A percentile compares a stretch with the other conserved stretches of the same genome.
These are phyloP conservation scores for Rhagoletis pomonella DNA, from an alignment of 1,140 invertebrate genomes.

Conservation along the genomic window DNA sequence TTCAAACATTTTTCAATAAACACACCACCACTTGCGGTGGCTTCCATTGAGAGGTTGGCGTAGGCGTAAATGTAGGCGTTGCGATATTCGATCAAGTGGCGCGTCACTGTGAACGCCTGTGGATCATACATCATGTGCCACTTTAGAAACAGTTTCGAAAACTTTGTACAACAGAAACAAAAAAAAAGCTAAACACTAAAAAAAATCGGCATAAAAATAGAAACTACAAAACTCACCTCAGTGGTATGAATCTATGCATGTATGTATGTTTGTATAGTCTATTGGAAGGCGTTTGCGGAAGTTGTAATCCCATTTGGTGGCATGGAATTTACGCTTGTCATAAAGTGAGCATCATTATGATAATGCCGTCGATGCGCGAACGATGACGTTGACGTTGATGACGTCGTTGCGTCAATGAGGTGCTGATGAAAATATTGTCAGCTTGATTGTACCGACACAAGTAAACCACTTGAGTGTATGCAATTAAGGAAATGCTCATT, in stretches of 20 bases:
- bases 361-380: constrained; percentile 44
- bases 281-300: constrained; percentile 37
- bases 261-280: neutral
- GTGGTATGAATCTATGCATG: neutral
- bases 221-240: neutral
- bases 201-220: neutral
- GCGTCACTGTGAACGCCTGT: neutral
- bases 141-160: constrained; percentile 28
- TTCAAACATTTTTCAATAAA: constrained; percentile 27
- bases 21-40: neutral
- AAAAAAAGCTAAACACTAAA: neutral
- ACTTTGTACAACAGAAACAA: neutral
- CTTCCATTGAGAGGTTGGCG: neutral
- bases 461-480: constrained; percentile 22
- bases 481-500: constrained; percentile 50
- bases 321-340: constrained; percentile 26
- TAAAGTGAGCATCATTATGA: constrained; percentile 38
- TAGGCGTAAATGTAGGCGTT: neutral
- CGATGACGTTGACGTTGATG: constrained; percentile 50
- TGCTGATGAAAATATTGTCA: constrained; percentile 51
- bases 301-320: constrained; percentile 41
- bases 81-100: constrained; percentile 24
- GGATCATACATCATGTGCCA: constrained; percentile 18
- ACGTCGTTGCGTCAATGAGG: constrained; percentile 16
- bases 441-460: neutral